Evolutionary conservation across 2,113 vertebrate species (phyloP).

Genomic region (Dipodomys ordii): DNA sequence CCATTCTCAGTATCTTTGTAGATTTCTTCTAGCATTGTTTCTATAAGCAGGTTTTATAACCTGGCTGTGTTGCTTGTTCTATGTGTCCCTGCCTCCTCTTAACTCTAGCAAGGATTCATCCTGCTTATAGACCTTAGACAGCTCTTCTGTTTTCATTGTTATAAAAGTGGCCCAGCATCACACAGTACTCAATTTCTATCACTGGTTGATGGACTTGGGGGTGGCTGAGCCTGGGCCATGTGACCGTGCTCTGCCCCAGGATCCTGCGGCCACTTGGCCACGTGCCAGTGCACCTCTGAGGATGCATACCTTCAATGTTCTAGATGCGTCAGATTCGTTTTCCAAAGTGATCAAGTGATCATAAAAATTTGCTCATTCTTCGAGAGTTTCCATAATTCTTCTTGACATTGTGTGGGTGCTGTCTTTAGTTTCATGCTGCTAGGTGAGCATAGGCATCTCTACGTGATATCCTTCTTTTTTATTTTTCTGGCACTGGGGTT

Average conservation of each 20-base stretch:
- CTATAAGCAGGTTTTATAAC: neutral
- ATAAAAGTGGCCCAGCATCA: neutral
- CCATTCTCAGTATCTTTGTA: neutral
- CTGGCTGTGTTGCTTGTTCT: neutral
- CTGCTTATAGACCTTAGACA: neutral
- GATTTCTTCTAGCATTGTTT: neutral
- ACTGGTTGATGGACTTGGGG: neutral
- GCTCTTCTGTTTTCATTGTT: neutral
- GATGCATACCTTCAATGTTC: neutral
- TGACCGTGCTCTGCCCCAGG: neutral
- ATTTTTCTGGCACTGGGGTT: too few relatives aligned
- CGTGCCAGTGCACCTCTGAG: neutral
- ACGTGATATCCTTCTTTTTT: neutral
- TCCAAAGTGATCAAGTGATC: neutral
- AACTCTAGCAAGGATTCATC: neutral
- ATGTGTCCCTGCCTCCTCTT: neutral
- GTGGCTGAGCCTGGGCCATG: neutral
- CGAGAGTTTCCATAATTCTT: neutral
- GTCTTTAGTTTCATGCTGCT: neutral
- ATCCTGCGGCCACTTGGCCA: too few relatives aligned
- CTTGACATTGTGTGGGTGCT: neutral
- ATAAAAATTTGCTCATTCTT: neutral
- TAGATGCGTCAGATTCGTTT: neutral
- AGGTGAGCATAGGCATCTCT: neutral
- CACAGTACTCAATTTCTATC: too few relatives aligned